A percentile compares a stretch with the other conserved stretches of the same genome.
Evolutionary conservation across 1,140 invertebrate species (phyloP).

Genomic region (Drosophila tristis): DNA sequence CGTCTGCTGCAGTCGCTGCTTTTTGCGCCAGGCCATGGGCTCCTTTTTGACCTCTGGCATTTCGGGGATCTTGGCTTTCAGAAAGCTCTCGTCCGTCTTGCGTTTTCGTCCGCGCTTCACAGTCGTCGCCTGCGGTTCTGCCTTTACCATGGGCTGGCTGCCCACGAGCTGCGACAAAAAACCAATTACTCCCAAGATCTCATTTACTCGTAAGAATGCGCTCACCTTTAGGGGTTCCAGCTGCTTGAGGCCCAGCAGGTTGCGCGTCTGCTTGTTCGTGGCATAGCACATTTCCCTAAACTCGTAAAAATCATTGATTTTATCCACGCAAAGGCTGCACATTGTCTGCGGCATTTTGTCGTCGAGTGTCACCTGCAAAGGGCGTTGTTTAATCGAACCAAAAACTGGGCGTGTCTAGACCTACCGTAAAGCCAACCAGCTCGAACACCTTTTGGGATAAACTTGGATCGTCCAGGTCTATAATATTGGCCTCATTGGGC

Average conservation of each 20-base stretch:
- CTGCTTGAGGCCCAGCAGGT: conserved; percentile 84
- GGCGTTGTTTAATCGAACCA: conserved; percentile 2
- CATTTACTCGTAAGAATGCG: background rate
- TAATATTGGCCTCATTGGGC: conserved; percentile 30
- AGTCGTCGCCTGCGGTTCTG: conserved; percentile 24
- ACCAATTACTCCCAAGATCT: background rate
- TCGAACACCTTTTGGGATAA: conserved; percentile 71
- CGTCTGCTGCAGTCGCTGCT: conserved; percentile 45
- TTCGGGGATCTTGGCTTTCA: background rate
- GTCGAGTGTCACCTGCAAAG: conserved; percentile 84
- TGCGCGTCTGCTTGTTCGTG: conserved; percentile 85
- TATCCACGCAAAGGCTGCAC: conserved; percentile 86
- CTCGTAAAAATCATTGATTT: conserved; percentile 87
- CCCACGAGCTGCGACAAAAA: conserved; percentile 32
- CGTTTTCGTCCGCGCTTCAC: conserved; percentile 53
- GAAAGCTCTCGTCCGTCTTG: conserved; percentile 42
- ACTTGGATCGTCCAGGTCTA: conserved; percentile 72
- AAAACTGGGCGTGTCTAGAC: background rate
- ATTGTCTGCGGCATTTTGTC: conserved; percentile 87
- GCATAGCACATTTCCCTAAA: conserved; percentile 86
- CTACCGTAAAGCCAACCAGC: conserved; percentile 71
- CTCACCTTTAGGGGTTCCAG: conserved; percentile 56
- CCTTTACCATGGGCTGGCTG: conserved; percentile 50
- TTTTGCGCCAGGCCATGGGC: conserved; percentile 51
- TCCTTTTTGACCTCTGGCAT: conserved; percentile 50